Conservation (phyloP, 1,140 invertebrate genomes). For the Archegozetes longisetosus region DNA sequence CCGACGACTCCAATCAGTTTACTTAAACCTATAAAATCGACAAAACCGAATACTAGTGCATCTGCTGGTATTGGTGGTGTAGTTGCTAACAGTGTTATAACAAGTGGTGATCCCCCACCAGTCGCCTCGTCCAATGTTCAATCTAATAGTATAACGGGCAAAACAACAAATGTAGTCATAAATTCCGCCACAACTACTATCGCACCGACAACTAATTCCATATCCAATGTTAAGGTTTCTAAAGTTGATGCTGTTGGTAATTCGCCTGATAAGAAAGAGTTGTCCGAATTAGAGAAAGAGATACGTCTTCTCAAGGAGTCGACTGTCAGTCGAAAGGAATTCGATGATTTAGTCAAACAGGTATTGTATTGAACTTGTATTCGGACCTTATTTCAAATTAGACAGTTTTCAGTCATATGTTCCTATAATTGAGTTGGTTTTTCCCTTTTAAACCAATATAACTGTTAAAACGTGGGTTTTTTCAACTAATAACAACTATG, state of each 20-base stretch:
- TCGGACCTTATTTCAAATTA: not conserved
- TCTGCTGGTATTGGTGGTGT: too few species aligned
- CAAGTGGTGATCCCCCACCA: not conserved
- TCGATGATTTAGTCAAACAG: conserved; percentile 18
- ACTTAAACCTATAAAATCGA: not conserved
- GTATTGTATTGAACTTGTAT: conserved; percentile 1
- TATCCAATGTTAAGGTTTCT: not conserved
- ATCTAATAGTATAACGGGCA: too few species aligned
- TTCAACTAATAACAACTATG: too few species aligned
- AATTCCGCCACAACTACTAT: not conserved
- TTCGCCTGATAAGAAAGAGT: not conserved
- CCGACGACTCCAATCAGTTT: not conserved
- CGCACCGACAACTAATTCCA: not conserved
- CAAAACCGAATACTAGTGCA: not conserved
- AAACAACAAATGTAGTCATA: not conserved
- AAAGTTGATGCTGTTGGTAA: not conserved
- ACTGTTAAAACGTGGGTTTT: too few species aligned
- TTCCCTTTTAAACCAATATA: too few species aligned
- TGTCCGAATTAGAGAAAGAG: conserved; percentile 12
- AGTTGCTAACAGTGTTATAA: not conserved
- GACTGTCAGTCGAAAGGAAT: conserved; percentile 16
- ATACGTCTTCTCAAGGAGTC: conserved; percentile 12
- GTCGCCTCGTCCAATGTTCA: not conserved
- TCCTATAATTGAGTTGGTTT: too few species aligned
- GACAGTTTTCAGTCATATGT: too few species aligned